Evolutionary conservation across 2,888 invertebrate genomes (phyloP).

Genomic region (Ditula angustiorana): DNA sequence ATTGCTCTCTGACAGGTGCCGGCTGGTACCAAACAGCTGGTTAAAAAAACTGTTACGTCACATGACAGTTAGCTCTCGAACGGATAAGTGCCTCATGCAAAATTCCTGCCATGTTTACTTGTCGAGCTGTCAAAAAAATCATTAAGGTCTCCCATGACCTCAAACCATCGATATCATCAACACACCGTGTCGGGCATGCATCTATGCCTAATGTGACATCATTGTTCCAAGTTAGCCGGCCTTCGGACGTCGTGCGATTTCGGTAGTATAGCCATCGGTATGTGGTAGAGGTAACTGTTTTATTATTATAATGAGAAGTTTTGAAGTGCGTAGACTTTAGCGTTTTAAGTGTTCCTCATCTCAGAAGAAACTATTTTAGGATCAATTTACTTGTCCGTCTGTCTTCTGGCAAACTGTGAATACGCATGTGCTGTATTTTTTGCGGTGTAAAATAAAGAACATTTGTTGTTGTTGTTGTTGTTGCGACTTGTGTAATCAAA

Average conservation of each 20-base stretch:
- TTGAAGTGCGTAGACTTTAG: too few relatives aligned
- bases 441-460: too few relatives aligned
- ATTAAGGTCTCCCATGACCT: conserved; percentile 19
- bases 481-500: too few relatives aligned
- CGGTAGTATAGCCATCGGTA: conserved; percentile 37
- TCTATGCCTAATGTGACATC: conserved; percentile 69
- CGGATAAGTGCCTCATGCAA: neutral
- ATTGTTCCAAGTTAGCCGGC: conserved; percentile 74
- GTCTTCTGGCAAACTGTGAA: too few relatives aligned
- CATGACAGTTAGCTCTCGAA: neutral
- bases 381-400: too few relatives aligned
- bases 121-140: conserved; percentile 22
- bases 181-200: conserved; percentile 11
- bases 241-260: conserved; percentile 55
- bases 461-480: too few relatives aligned
- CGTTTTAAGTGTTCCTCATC: too few relatives aligned
- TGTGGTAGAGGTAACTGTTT: conserved; percentile 1
- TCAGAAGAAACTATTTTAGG: too few relatives aligned
- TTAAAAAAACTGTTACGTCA: neutral
- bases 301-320: too few relatives aligned
- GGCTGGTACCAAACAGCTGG: neutral
- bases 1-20: too few relatives aligned
- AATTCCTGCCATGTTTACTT: neutral
- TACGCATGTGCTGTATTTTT: too few relatives aligned
- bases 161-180: conserved; percentile 2